phyloP scores from a whole-genome alignment of 2,113 vertebrate species.

The Lepus europaeus region DNA sequence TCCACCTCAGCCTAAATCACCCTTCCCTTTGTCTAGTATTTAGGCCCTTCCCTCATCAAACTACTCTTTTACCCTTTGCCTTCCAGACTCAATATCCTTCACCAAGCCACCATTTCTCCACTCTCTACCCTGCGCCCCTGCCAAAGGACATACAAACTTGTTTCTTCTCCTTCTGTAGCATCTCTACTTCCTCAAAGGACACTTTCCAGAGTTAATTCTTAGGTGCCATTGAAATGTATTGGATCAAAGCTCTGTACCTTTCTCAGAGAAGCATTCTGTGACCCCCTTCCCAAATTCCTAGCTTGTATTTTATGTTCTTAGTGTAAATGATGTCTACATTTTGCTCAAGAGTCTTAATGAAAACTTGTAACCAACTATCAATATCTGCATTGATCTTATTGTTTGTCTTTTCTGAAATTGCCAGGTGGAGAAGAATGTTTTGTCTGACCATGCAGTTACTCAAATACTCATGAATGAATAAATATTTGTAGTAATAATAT shows the following conservation, averaged over 20 bases:
- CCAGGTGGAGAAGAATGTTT: neutral
- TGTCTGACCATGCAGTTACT: neutral
- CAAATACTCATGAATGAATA: neutral
- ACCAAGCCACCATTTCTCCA: neutral
- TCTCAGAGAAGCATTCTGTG: neutral
- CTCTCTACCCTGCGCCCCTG: too few species aligned
- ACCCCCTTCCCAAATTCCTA: neutral
- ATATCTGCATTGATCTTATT: neutral
- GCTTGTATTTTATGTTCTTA: neutral
- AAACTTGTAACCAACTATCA: neutral
- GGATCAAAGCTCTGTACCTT: neutral
- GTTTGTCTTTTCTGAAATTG: neutral
- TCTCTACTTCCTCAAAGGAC: neutral
- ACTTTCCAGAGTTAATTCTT: neutral
- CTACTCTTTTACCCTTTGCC: neutral
- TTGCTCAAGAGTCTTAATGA: neutral
- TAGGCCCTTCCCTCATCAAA: neutral
- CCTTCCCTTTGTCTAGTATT: neutral
- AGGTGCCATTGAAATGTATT: neutral
- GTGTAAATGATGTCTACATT: neutral
- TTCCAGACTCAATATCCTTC: neutral
- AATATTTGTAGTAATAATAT: constrained; percentile 21
- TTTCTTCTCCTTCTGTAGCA: neutral
- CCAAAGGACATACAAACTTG: neutral
- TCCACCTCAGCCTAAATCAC: neutral